These are phyloP conservation scores for Hyperoplus lanceolatus DNA, from an alignment of 2,797 vertebrate genomes.

Conservation along the genomic window DNA sequence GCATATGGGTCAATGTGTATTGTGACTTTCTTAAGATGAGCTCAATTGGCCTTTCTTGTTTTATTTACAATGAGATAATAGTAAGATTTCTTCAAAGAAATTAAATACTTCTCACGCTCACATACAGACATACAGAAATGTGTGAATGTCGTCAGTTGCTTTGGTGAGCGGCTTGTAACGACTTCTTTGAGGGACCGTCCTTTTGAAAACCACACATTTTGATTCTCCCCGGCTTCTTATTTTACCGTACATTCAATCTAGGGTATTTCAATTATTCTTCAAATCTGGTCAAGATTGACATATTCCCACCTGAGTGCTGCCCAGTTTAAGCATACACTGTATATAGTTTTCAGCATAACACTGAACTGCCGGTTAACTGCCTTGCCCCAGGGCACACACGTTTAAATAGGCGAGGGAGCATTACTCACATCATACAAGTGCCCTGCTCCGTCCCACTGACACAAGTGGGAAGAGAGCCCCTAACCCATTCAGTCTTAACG, in stretches of 20 bases:
- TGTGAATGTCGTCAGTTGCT: slow-evolving; percentile 10
- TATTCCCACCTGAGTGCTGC: background rate
- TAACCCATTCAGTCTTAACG: slow-evolving; percentile 33
- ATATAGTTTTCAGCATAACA: background rate
- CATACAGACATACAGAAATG: background rate
- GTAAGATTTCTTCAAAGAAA: background rate
- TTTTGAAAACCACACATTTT: background rate
- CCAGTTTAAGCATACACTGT: background rate
- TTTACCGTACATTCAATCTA: background rate
- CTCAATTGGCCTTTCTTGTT: background rate
- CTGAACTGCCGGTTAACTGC: slow-evolving; percentile 35
- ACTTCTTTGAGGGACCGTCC: background rate
- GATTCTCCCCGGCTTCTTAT: background rate
- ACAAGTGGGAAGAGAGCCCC: slow-evolving; percentile 33
- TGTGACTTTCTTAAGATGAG: slow-evolving; percentile 5
- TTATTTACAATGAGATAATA: background rate
- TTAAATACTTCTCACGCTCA: slow-evolving; percentile 2
- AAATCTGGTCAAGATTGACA: background rate
- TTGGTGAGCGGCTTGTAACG: slow-evolving; percentile 30
- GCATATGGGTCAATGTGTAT: background rate
- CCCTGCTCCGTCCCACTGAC: slow-evolving; percentile 29
- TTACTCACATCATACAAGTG: slow-evolving; percentile 39
- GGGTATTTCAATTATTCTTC: background rate
- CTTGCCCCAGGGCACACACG: slow-evolving; percentile 25
- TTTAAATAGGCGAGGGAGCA: slow-evolving; percentile 13